Evolutionary conservation across 1,140 invertebrate species (phyloP).

Genomic region (Globodera rostochiensis): DNA sequence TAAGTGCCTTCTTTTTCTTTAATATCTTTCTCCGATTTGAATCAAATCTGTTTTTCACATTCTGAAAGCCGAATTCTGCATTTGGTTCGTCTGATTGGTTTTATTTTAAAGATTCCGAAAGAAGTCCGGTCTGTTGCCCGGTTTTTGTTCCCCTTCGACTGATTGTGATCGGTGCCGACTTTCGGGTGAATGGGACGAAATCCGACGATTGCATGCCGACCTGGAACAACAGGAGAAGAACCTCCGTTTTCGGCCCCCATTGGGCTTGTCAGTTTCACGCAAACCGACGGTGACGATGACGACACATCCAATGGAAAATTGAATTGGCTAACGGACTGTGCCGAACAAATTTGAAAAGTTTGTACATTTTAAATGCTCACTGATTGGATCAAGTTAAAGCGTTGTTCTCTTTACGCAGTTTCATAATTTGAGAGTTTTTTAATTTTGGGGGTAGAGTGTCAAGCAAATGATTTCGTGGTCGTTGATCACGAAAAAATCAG

Average conservation of each 20-base stretch:
- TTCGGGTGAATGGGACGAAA: constrained; percentile 9
- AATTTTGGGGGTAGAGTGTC: too few species aligned
- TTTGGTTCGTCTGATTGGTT: not conserved
- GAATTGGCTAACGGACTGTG: too few species aligned
- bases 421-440: too few species aligned
- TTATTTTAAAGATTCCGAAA: constrained; percentile 6
- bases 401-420: too few species aligned
- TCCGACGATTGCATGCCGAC: constrained; percentile 17
- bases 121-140: not conserved
- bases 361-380: too few species aligned
- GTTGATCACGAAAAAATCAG: too few species aligned
- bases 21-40: too few species aligned
- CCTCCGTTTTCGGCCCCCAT: constrained; percentile 2
- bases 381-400: too few species aligned
- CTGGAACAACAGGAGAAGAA: constrained; percentile 24
- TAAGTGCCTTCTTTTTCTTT: not conserved
- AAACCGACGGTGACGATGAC: not conserved
- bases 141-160: not conserved
- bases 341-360: too few species aligned
- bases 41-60: not conserved
- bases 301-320: not conserved
- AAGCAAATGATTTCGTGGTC: too few species aligned
- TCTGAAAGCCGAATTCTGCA: not conserved
- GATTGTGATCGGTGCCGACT: not conserved
- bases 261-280: not conserved